phyloP scores from a whole-genome alignment of 2,113 vertebrate genomes.

The Solea solea region DNA sequence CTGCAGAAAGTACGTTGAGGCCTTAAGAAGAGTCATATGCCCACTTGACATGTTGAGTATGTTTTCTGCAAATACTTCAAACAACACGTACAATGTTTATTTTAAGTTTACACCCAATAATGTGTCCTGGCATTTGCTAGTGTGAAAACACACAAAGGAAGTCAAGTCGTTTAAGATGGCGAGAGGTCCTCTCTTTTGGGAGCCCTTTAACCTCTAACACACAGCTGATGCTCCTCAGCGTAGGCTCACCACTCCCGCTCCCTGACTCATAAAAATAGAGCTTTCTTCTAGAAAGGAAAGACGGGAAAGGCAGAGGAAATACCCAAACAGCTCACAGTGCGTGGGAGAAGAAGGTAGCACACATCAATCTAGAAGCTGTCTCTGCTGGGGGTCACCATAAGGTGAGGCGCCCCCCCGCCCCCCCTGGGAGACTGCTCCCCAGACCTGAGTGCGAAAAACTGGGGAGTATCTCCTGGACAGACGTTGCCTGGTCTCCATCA shows the following conservation, averaged over 20 bases:
- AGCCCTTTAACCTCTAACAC: conserved; percentile 62
- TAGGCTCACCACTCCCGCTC: conserved; percentile 51
- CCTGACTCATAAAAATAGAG: conserved; percentile 40
- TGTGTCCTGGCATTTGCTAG: conserved; percentile 24
- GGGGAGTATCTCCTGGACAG: conserved; percentile 48
- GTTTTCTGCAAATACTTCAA: background rate
- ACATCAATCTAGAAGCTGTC: conserved; percentile 69
- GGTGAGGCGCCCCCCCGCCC: conserved; percentile 59
- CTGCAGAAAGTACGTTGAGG: background rate
- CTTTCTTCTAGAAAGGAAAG: conserved; percentile 31
- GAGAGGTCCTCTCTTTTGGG: conserved; percentile 43
- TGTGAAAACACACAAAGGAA: conserved; percentile 13
- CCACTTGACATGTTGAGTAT: background rate
- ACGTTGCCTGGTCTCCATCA: conserved; percentile 64
- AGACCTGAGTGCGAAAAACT: background rate
- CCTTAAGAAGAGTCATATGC: no score
- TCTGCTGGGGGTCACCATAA: conserved; percentile 63
- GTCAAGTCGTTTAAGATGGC: conserved; percentile 39
- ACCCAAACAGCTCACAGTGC: conserved; percentile 69
- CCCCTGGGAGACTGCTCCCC: conserved; percentile 37
- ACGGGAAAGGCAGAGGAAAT: conserved; percentile 64
- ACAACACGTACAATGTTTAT: background rate
- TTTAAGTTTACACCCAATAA: conserved; percentile 6
- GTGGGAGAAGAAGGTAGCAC: conserved; percentile 56
- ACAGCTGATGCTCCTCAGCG: conserved; percentile 63